Evolutionary conservation across 2,113 vertebrate species (phyloP).

Genomic region (Callaeas wilsoni): DNA sequence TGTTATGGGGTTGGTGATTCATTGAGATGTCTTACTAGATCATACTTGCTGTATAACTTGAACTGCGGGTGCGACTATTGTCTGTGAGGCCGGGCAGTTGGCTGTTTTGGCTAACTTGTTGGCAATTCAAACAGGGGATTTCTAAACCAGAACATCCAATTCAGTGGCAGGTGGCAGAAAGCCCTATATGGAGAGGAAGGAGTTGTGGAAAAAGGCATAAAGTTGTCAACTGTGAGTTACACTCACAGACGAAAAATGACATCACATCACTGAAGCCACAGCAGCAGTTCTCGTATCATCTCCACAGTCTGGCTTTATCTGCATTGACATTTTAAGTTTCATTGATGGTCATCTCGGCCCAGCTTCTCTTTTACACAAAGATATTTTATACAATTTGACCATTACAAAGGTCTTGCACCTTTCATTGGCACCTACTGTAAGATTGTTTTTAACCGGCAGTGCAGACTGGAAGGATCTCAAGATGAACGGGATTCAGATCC

Average conservation of each 20-base stretch:
- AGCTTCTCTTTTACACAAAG: not conserved
- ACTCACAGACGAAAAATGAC: not conserved
- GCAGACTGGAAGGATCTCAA: not conserved
- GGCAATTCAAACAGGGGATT: rapidly evolving
- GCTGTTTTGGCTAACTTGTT: not conserved
- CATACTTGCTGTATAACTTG: not conserved
- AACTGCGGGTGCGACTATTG: rapidly evolving
- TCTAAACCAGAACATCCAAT: not conserved
- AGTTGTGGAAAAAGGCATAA: not conserved
- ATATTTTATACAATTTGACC: not conserved
- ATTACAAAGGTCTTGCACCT: not conserved
- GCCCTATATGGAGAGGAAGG: not conserved
- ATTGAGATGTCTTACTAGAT: not conserved
- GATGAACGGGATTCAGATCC: not conserved
- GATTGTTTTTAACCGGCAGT: not conserved
- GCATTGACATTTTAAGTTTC: not conserved
- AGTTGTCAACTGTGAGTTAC: not conserved
- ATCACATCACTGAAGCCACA: not conserved
- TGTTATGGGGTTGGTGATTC: not conserved
- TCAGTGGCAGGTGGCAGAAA: not conserved
- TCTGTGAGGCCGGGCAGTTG: not conserved
- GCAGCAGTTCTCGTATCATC: rapidly evolving
- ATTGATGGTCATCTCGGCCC: not conserved
- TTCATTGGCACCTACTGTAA: not conserved
- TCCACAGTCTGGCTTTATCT: not conserved